phyloP scores from a whole-genome alignment of 2,888 invertebrate genomes.

The Cryptus viduatorius region DNA sequence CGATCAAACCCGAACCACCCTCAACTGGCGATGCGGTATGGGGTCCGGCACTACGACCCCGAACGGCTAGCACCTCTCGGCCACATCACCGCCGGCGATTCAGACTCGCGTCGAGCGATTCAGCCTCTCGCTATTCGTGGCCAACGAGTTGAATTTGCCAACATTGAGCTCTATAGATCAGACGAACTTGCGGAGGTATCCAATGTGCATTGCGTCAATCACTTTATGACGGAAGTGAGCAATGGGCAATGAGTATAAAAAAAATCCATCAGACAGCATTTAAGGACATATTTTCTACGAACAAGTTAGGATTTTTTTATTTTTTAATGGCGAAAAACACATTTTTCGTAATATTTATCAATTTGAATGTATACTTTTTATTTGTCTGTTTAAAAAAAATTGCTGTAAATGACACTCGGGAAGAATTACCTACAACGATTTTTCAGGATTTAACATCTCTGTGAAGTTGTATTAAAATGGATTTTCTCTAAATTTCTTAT shows the following conservation, averaged over 20 bases:
- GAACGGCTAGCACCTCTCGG: slow-evolving; percentile 40
- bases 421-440: background rate
- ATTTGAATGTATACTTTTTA: background rate
- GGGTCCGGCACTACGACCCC: slow-evolving; percentile 36
- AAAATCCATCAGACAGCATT: background rate
- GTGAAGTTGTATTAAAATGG: too few relatives aligned
- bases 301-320: too few relatives aligned
- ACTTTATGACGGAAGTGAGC: background rate
- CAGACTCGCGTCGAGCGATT: slow-evolving; percentile 11
- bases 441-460: too few relatives aligned
- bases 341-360: background rate
- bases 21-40: slow-evolving; percentile 29
- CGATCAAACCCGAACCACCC: slow-evolving; percentile 61
- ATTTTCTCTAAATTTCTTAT: background rate
- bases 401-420: too few relatives aligned
- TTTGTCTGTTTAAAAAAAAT: background rate
- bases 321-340: too few relatives aligned
- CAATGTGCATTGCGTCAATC: background rate
- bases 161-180: background rate
- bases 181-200: background rate
- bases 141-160: slow-evolving; percentile 36
- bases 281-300: background rate
- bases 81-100: slow-evolving; percentile 44
- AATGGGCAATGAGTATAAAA: background rate
- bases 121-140: slow-evolving; percentile 2